phyloP scores from a whole-genome alignment of 2,113 vertebrate genomes.

The Carettochelys insculpta region DNA sequence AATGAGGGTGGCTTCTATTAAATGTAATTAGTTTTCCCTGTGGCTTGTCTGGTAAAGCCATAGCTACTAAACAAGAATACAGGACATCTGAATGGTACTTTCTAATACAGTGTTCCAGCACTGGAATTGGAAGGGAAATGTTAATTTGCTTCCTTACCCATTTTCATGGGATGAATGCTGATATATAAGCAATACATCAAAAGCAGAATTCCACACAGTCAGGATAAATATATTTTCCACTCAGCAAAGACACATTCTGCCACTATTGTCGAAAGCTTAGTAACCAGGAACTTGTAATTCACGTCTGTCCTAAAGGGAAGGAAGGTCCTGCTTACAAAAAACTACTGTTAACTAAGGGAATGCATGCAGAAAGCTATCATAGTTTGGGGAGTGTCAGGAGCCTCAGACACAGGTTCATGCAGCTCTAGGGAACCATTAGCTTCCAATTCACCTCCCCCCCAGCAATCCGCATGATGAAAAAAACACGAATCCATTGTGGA shows the following conservation, averaged over 20 bases:
- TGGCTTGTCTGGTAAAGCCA: neutral
- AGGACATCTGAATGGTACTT: neutral
- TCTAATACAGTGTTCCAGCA: neutral
- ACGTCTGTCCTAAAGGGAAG: neutral
- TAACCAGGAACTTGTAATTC: neutral
- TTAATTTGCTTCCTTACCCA: neutral
- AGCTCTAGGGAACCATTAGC: no score
- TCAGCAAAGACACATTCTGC: neutral
- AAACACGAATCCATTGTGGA: no score
- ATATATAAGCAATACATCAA: neutral
- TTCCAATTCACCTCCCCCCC: no score
- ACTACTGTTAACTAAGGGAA: neutral
- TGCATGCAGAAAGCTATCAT: neutral
- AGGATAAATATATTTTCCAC: neutral
- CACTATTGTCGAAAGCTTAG: neutral
- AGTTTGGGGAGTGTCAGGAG: no score
- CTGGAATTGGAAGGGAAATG: neutral
- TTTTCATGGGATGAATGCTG: neutral
- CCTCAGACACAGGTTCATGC: no score
- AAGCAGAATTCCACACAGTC: neutral
- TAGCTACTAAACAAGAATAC: neutral
- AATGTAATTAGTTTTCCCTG: neutral
- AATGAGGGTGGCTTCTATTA: neutral
- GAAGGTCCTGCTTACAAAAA: neutral
- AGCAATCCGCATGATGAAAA: neutral